Percentiles rank a stretch among this genome's conserved stretches.
These are phyloP conservation scores for Drosophila neonasuta DNA, from an alignment of 2,888 invertebrate genomes.

Conservation along the genomic window DNA sequence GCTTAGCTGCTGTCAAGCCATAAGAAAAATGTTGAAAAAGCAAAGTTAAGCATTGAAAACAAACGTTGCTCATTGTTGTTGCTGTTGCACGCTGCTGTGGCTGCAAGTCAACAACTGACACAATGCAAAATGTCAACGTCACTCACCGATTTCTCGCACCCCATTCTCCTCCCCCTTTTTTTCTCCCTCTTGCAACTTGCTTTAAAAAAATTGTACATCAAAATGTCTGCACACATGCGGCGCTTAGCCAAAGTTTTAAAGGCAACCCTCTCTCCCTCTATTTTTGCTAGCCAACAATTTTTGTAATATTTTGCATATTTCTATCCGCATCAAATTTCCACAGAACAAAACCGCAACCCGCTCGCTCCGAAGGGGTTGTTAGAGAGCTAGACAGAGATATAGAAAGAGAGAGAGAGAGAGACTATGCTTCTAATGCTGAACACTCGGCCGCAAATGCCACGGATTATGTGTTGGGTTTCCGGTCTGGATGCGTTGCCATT, in stretches of 20 bases:
- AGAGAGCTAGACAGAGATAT: background rate
- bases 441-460: conserved; percentile 64
- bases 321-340: conserved; percentile 34
- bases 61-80: conserved; percentile 28
- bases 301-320: conserved; percentile 62
- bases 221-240: conserved; percentile 54
- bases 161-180: background rate
- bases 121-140: conserved; percentile 50
- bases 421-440: conserved; percentile 44
- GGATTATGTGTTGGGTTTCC: conserved; percentile 65
- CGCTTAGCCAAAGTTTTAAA: conserved; percentile 19
- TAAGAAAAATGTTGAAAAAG: conserved; percentile 40
- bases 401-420: background rate
- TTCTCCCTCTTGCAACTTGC: background rate
- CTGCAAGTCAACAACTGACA: conserved; percentile 49
- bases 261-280: conserved; percentile 9
- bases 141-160: conserved; percentile 11
- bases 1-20: conserved; percentile 40
- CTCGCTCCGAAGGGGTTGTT: conserved; percentile 21
- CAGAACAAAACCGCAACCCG: conserved; percentile 42
- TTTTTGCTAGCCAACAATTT: conserved; percentile 22
- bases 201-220: conserved; percentile 43
- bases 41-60: conserved; percentile 30
- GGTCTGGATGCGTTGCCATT: conserved; percentile 20
- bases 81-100: conserved; percentile 23